Conservation (phyloP, 92 coral and sea anemone species). For the Parazoanthus darwini region DNA sequence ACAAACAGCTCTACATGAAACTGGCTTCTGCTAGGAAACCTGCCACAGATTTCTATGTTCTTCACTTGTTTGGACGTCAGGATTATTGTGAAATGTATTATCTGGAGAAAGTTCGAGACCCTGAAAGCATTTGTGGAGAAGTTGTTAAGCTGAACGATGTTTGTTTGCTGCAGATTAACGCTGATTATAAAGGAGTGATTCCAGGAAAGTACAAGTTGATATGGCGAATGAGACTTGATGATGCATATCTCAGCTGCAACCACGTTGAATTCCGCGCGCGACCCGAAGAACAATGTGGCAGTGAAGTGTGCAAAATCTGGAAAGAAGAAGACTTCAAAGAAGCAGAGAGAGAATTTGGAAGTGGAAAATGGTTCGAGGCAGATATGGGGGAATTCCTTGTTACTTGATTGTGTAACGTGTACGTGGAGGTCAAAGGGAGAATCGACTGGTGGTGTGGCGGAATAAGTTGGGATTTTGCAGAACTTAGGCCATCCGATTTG, state of each 20-base stretch:
- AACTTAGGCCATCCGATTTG: slow-evolving; percentile 46
- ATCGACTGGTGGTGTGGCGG: slow-evolving; percentile 78
- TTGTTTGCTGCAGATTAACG: slow-evolving; percentile 68
- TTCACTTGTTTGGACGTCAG: slow-evolving; percentile 49
- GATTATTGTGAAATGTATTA: slow-evolving; percentile 18
- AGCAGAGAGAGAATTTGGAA: slow-evolving; percentile 60
- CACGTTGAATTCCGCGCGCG: slow-evolving; percentile 67
- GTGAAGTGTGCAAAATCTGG: slow-evolving; percentile 61
- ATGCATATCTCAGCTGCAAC: slow-evolving; percentile 56
- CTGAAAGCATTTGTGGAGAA: slow-evolving; percentile 65
- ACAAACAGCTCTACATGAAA: slow-evolving; percentile 62
- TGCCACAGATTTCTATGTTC: slow-evolving; percentile 48
- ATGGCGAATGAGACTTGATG: slow-evolving; percentile 72
- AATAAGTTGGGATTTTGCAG: slow-evolving; percentile 74
- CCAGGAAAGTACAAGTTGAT: slow-evolving; percentile 64
- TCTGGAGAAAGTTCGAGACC: slow-evolving; percentile 61
- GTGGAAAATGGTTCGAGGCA: slow-evolving; percentile 55
- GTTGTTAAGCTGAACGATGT: slow-evolving; percentile 60
- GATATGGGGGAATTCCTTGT: slow-evolving; percentile 69
- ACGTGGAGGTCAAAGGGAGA: slow-evolving; percentile 69
- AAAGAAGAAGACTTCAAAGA: slow-evolving; percentile 51
- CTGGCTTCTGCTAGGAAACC: slow-evolving; percentile 56
- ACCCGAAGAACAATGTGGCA: slow-evolving; percentile 60
- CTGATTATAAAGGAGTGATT: slow-evolving; percentile 50
- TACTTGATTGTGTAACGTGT: slow-evolving; percentile 56